Evolutionary conservation across 1,140 invertebrate species (phyloP).

Genomic region (Glossosoma conforme): DNA sequence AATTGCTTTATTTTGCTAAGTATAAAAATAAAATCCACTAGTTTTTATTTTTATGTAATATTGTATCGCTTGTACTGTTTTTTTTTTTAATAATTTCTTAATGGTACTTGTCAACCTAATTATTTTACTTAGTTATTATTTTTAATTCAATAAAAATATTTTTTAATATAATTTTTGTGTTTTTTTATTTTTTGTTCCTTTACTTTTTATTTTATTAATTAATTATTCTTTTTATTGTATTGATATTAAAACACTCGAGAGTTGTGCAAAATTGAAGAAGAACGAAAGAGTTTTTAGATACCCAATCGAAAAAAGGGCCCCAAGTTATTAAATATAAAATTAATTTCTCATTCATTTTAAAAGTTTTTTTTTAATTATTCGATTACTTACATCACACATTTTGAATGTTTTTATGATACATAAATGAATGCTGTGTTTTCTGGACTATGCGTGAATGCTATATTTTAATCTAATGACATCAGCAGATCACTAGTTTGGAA

Average conservation of each 20-base stretch:
- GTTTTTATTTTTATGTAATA: slow-evolving; percentile 4
- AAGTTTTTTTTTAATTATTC: no score
- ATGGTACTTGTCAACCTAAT: background rate
- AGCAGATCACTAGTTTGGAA: no score
- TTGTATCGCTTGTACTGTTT: slow-evolving; percentile 6
- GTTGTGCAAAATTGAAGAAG: slow-evolving; percentile 1
- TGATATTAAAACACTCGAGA: slow-evolving; percentile 3
- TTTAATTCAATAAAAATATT: slow-evolving; percentile 11
- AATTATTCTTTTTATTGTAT: background rate
- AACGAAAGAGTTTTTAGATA: no score
- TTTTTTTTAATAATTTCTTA: background rate
- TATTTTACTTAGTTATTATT: slow-evolving; percentile 3
- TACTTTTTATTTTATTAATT: background rate
- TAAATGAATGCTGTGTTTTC: no score
- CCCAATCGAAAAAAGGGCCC: no score
- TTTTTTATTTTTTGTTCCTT: background rate
- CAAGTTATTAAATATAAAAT: no score
- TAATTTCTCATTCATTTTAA: no score
- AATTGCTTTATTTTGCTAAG: no score
- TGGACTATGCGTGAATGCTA: no score
- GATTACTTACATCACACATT: no score
- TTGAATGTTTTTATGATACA: no score
- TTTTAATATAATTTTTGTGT: background rate
- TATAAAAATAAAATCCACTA: background rate
- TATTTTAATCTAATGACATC: no score